phyloP scores from a whole-genome alignment of 1,140 invertebrate species.

The Aphaenogaster ashmeadi region DNA sequence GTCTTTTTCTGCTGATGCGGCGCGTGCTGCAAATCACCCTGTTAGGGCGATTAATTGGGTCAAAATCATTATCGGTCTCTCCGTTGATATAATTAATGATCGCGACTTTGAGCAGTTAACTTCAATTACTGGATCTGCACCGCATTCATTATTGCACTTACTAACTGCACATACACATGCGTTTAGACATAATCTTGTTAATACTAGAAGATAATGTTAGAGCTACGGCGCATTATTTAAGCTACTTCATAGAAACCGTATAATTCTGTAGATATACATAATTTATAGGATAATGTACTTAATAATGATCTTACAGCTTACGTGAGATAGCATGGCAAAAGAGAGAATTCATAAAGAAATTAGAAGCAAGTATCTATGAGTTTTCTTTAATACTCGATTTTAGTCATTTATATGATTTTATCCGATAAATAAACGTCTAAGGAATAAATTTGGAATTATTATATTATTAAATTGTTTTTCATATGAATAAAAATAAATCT shows the following conservation, averaged over 20 bases:
- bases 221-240: conserved; percentile 37
- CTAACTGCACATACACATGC: conserved; percentile 34
- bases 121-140: conserved; percentile 68
- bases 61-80: conserved; percentile 75
- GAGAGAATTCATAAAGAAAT: conserved; percentile 2
- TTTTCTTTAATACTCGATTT: not conserved
- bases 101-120: conserved; percentile 72
- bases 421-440: not conserved
- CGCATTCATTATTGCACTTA: conserved; percentile 70
- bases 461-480: conserved; percentile 13
- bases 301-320: not conserved
- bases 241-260: not conserved
- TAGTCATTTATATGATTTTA: not conserved
- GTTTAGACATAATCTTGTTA: conserved; percentile 28
- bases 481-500: conserved; percentile 1
- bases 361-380: not conserved
- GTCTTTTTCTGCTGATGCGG: conserved; percentile 57
- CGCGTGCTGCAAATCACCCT: conserved; percentile 59
- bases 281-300: not conserved
- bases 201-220: conserved; percentile 38
- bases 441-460: conserved; percentile 4
- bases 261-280: conserved; percentile 26
- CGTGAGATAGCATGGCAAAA: not conserved
- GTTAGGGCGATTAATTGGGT: conserved; percentile 71
- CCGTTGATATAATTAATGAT: conserved; percentile 71